Evolutionary conservation across 2,113 vertebrate genomes (phyloP), one percentile per base, ranked within the genome.

Genomic region (Hyperopisus bebe): DNA sequence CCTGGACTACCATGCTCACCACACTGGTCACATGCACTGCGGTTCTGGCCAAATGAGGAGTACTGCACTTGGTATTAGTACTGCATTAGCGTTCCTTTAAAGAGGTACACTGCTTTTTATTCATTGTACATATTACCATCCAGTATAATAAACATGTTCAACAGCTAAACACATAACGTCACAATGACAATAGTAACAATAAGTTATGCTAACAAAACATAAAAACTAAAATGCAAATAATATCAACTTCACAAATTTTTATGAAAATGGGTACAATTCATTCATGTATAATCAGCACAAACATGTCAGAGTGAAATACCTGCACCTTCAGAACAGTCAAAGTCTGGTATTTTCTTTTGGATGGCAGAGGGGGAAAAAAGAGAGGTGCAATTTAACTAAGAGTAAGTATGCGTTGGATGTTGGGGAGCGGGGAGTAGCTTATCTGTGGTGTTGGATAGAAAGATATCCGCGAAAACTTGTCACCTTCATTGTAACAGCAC

Each of bases 1-100:
- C 92, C 92, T 93, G 92, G 91, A 93, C 92, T 94, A 94, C 92
- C 94, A 94, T 95, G 94, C 94, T 92, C 89, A 91, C 91, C 93
- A 89, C 92, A 92, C 91, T 88, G 91, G 86, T 92, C 93, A 94
- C 94, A 94, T 95, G 94, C 94, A 93, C 94, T 83, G 53, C 90
- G 91, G 91, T 90, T 93, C 89, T 93, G 48, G 89, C 93, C 93
- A 92, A 93, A 91, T 90, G 93, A 92, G 93, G 91, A 91, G 86
- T 92, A 95, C 94, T 95, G 94, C 94, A 93, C 93, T 92, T 90
- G 90, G 90, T 92, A 87, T 92, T 90, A 90, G 91, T 91, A 87
- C 91, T 53, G 44, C 10, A 84, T 92, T 74, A 82, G 13, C 9
- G 84, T 93, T 93, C 92, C 91, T 93, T 94, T 93, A 44, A 90